These are phyloP conservation scores for Lophius piscatorius DNA, from an alignment of 2,113 vertebrate species.

Conservation along the genomic window DNA sequence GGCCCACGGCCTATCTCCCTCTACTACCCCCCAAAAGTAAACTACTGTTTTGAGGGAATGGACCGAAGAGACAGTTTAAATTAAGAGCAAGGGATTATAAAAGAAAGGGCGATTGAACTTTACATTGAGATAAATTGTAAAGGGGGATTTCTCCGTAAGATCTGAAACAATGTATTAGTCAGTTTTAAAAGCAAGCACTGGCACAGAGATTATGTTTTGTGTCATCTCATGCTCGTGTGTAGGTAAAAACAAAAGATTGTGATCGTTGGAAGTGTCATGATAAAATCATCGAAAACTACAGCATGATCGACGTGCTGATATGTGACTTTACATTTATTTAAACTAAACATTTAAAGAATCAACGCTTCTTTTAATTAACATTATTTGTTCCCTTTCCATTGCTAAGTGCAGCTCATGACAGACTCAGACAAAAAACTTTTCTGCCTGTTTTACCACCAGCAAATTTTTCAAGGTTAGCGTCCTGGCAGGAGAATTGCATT, in stretches of 20 bases:
- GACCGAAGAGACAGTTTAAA: constrained; percentile 58
- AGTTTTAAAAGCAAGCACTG: constrained; percentile 3
- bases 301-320: not conserved
- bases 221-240: not conserved
- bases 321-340: constrained; percentile 5
- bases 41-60: constrained; percentile 35
- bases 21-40: constrained; percentile 56
- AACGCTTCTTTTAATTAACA: constrained; percentile 22
- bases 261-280: not conserved
- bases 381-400: constrained; percentile 3
- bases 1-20: constrained; percentile 55
- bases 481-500: not conserved
- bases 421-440: constrained; percentile 4
- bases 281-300: not conserved
- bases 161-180: constrained; percentile 30
- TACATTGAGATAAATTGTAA: constrained; percentile 43
- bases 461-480: constrained; percentile 2
- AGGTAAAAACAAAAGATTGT: not conserved
- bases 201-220: not conserved
- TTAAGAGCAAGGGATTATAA: constrained; percentile 53
- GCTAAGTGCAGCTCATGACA: constrained; percentile 18
- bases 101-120: constrained; percentile 43
- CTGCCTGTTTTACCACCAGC: not conserved
- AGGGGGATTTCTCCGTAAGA: constrained; percentile 38
- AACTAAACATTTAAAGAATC: constrained; percentile 17